Percentiles rank a stretch among this genome's conserved stretches.
phyloP scores from a whole-genome alignment of 2,888 invertebrate genomes.

The Willowsia nigromaculata region DNA sequence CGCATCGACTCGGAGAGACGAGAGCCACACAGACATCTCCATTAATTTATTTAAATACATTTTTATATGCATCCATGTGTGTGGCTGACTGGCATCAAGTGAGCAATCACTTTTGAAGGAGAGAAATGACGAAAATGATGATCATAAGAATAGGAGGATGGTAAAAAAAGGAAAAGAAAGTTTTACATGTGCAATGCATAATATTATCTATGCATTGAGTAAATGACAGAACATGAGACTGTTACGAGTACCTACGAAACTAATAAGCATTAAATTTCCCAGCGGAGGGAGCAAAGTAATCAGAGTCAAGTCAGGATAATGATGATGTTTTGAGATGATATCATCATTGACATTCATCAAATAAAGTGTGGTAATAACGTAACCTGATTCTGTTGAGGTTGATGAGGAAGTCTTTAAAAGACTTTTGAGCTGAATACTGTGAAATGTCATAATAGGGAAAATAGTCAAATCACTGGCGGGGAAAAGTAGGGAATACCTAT shows the following conservation, averaged over 20 bases:
- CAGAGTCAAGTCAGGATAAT: not conserved
- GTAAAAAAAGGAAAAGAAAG: not conserved
- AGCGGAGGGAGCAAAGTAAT: not conserved
- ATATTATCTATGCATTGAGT: not conserved
- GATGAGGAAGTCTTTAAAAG: not conserved
- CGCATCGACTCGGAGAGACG: not conserved
- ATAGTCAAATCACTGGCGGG: not conserved
- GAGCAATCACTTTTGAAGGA: constrained; percentile 40
- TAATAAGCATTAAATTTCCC: not conserved
- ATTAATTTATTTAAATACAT: constrained; percentile 47
- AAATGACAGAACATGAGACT: not conserved
- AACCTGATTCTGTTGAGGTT: not conserved
- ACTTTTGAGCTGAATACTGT: not conserved
- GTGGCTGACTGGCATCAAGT: constrained; percentile 50
- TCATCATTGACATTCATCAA: constrained; percentile 8
- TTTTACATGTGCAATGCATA: not conserved
- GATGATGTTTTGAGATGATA: not conserved
- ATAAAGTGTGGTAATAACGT: not conserved
- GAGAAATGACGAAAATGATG: not conserved
- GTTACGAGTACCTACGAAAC: not conserved
- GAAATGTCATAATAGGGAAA: not conserved
- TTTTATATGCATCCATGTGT: constrained; percentile 53
- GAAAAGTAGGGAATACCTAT: not conserved
- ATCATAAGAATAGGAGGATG: not conserved
- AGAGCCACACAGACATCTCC: constrained; percentile 30